These are phyloP conservation scores for Heliconius eleuchia DNA, from an alignment of 1,140 invertebrate genomes.

Conservation along the genomic window DNA sequence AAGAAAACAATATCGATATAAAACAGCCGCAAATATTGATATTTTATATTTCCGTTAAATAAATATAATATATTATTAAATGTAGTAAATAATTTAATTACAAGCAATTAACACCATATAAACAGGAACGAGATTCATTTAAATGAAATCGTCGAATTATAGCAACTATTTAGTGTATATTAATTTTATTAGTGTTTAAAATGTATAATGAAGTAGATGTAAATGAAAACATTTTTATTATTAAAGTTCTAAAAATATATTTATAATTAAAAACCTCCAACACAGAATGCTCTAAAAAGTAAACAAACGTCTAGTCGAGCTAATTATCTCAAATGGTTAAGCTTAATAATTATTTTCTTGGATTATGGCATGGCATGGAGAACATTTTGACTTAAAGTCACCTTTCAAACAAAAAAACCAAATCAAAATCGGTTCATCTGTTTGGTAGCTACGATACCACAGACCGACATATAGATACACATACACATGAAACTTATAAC, in stretches of 20 bases:
- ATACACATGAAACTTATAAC: neutral
- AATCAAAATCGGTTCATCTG: neutral
- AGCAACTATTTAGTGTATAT: neutral
- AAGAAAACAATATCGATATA: neutral
- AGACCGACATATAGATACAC: too few relatives aligned
- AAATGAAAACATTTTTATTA: neutral
- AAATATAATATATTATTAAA: slow-evolving; percentile 5
- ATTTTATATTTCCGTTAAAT: neutral
- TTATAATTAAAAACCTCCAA: too few relatives aligned
- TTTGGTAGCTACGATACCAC: too few relatives aligned
- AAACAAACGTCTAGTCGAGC: too few relatives aligned
- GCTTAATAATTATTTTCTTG: too few relatives aligned
- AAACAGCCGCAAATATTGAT: neutral
- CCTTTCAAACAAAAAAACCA: neutral
- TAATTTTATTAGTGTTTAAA: neutral
- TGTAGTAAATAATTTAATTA: neutral
- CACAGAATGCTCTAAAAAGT: too few relatives aligned
- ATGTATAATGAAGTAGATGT: neutral
- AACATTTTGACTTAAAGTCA: neutral
- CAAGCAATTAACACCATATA: neutral
- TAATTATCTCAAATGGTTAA: too few relatives aligned
- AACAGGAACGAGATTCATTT: neutral
- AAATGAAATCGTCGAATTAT: slow-evolving; percentile 9
- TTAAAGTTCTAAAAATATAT: too few relatives aligned
- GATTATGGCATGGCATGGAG: too few relatives aligned